Conservation (phyloP, 2,888 invertebrate species). For the Smittia sp. region DNA sequence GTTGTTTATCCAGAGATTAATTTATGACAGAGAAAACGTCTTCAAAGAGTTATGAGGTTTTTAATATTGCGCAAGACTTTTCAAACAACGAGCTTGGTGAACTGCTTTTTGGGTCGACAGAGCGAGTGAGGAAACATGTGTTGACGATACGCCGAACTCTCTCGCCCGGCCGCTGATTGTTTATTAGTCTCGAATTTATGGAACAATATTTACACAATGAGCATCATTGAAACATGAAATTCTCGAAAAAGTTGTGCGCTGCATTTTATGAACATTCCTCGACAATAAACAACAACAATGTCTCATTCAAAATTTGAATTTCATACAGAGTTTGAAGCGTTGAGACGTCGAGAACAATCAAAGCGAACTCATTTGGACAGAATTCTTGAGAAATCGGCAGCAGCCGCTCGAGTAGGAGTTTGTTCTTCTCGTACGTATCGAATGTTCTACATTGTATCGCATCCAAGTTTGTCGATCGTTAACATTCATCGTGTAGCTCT, state of each 20-base stretch:
- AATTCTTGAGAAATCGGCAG: not conserved
- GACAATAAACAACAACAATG: constrained; percentile 27
- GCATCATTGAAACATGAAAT: constrained; percentile 25
- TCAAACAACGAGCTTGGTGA: not conserved
- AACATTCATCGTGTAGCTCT: too few species aligned
- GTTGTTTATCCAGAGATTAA: constrained; percentile 40
- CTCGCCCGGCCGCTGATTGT: not conserved
- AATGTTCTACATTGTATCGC: too few species aligned
- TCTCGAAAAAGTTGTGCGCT: constrained; percentile 16
- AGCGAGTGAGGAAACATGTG: constrained; percentile 8
- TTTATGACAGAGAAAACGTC: constrained; percentile 38
- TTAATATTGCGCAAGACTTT: constrained; percentile 23
- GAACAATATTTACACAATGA: constrained; percentile 39
- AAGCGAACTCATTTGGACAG: constrained; percentile 16
- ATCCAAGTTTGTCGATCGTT: too few species aligned
- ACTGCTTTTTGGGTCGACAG: not conserved
- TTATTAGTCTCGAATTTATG: constrained; percentile 36
- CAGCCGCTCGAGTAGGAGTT: not conserved
- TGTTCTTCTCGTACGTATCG: too few species aligned
- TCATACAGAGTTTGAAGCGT: not conserved
- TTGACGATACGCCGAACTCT: not conserved
- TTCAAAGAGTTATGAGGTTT: constrained; percentile 30
- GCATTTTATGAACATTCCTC: constrained; percentile 21
- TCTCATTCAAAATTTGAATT: constrained; percentile 6
- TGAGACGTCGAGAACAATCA: not conserved